phyloP scores from a whole-genome alignment of 2,797 vertebrate species.

The Limosa lapponica region DNA sequence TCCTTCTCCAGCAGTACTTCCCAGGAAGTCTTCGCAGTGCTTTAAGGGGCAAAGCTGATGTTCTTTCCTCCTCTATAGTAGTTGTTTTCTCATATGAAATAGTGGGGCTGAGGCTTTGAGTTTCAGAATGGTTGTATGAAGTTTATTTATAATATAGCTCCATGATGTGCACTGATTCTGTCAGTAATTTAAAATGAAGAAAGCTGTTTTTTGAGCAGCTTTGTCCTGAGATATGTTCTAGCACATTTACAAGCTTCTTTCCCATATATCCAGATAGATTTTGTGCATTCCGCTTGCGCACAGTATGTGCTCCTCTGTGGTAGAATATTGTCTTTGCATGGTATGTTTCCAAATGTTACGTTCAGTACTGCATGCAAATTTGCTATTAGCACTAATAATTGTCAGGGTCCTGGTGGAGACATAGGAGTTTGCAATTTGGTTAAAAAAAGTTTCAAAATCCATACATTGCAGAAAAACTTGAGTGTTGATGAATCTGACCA shows the following conservation, averaged over 20 bases:
- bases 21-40: not conserved
- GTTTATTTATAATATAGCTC: not conserved
- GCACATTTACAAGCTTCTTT: not conserved
- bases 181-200: not conserved
- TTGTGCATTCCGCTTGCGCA: not conserved
- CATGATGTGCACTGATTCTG: not conserved
- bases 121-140: not conserved
- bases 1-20: not conserved
- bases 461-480: not conserved
- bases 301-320: not conserved
- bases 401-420: not conserved
- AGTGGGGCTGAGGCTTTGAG: not conserved
- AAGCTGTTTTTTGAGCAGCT: not conserved
- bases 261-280: not conserved
- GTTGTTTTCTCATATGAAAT: not conserved
- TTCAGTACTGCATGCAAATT: not conserved
- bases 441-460: not conserved
- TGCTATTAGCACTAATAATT: not conserved
- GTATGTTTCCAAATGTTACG: not conserved
- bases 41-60: not conserved
- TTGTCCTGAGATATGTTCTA: not conserved
- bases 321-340: not conserved
- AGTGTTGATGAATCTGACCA: not conserved
- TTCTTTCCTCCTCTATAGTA: not conserved
- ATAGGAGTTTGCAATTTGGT: not conserved